A percentile compares a stretch with the other conserved stretches of the same genome.
Evolutionary conservation across 2,797 vertebrate genomes (phyloP).

Genomic region (Sebastes umbrosus): DNA sequence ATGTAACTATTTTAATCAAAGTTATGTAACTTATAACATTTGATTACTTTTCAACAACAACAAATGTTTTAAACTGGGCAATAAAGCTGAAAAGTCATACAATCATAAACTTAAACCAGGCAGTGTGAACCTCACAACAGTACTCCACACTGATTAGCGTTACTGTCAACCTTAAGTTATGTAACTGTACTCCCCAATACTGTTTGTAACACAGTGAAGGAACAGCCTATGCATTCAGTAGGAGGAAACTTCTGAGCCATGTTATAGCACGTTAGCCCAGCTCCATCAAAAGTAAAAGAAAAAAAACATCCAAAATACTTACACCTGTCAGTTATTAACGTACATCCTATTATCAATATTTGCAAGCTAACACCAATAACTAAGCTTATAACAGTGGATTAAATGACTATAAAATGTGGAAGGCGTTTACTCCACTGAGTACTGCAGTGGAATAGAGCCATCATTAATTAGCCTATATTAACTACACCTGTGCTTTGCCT

Average conservation of each 20-base stretch:
- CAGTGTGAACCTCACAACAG: not conserved
- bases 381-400: not conserved
- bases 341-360: not conserved
- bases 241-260: accelerated
- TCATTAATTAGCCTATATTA: not conserved
- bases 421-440: too few species aligned
- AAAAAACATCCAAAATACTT: not conserved
- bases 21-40: not conserved
- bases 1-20: not conserved
- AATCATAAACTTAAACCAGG: not conserved
- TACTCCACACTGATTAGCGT: not conserved
- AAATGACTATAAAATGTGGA: not conserved
- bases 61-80: too few species aligned
- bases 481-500: not conserved
- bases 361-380: not conserved
- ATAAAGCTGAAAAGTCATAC: accelerated
- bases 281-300: not conserved
- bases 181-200: not conserved
- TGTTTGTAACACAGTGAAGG: not conserved
- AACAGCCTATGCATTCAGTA: not conserved
- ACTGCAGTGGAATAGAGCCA: not conserved
- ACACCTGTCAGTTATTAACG: accelerated
- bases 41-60: not conserved
- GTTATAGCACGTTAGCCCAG: not conserved
- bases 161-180: too few species aligned